phyloP scores from a whole-genome alignment of 2,113 vertebrate genomes.

The Sylvietta virens region DNA sequence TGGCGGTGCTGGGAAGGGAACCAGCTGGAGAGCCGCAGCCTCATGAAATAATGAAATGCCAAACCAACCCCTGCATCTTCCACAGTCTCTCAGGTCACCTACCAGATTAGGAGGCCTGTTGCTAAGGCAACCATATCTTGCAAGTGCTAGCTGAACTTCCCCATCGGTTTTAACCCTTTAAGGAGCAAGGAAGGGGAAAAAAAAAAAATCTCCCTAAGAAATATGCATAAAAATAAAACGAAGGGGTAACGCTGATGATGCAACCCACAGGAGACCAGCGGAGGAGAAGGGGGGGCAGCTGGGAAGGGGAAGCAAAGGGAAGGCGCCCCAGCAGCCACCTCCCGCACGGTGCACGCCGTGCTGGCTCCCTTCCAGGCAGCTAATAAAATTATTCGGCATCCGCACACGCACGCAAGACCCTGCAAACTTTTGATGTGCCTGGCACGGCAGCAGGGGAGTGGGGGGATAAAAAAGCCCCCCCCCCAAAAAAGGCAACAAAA shows the following conservation, averaged over 20 bases:
- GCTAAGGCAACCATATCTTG: slow-evolving; percentile 90
- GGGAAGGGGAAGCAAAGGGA: background rate
- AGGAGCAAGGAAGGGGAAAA: background rate
- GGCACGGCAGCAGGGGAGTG: background rate
- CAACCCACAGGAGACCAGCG: background rate
- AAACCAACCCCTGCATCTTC: slow-evolving; percentile 81
- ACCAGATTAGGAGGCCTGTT: slow-evolving; percentile 91
- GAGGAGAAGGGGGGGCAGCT: background rate
- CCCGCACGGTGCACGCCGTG: background rate
- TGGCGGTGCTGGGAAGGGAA: slow-evolving; percentile 72
- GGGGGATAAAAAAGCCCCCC: accelerated
- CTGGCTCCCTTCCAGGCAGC: slow-evolving; percentile 44
- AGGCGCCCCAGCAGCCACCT: slow-evolving; percentile 15
- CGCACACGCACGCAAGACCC: background rate
- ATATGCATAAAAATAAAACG: background rate
- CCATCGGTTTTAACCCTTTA: slow-evolving; percentile 84
- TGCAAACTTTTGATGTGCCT: slow-evolving; percentile 62
- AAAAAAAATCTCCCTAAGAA: background rate
- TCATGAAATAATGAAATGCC: slow-evolving; percentile 85
- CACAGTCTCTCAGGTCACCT: slow-evolving; percentile 91
- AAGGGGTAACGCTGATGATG: background rate
- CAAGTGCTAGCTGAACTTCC: slow-evolving; percentile 84
- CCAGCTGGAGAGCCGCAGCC: slow-evolving; percentile 79
- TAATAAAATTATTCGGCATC: slow-evolving; percentile 29
- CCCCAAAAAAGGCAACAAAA: background rate